phyloP scores from a whole-genome alignment of 2,888 invertebrate species.

The Sphinx pinastri region DNA sequence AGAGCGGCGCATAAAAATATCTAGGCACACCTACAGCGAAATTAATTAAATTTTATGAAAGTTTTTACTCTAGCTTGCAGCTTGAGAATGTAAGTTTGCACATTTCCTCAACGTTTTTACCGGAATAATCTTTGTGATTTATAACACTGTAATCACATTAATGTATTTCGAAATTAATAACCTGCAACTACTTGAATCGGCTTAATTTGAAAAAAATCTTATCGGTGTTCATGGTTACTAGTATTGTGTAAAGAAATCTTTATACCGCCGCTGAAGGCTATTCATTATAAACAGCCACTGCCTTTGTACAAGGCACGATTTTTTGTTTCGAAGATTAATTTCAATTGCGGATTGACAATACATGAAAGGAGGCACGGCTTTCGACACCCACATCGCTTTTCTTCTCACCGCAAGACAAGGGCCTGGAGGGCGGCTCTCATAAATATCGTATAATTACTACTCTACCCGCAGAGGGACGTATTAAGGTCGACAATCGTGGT shows the following conservation, averaged over 20 bases:
- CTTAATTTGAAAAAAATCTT: constrained; percentile 19
- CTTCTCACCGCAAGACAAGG: constrained; percentile 53
- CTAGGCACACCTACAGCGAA: constrained; percentile 44
- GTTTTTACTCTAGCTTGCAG: constrained; percentile 48
- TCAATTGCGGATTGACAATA: constrained; percentile 31
- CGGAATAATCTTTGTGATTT: constrained; percentile 25
- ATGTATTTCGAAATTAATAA: constrained; percentile 27
- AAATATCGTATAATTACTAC: constrained; percentile 73
- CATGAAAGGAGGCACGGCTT: constrained; percentile 40
- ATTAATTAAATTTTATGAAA: constrained; percentile 56
- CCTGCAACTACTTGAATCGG: constrained; percentile 17
- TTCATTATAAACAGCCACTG: constrained; percentile 28
- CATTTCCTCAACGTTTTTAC: constrained; percentile 37
- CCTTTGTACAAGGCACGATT: constrained; percentile 31
- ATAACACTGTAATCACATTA: constrained; percentile 27
- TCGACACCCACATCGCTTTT: constrained; percentile 58
- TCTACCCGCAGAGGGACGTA: constrained; percentile 51
- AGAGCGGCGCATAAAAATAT: constrained; percentile 40
- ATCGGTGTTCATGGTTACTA: constrained; percentile 13
- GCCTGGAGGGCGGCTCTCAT: constrained; percentile 55
- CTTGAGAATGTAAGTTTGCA: constrained; percentile 45
- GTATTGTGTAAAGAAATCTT: constrained; percentile 12
- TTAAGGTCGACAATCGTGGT: constrained; percentile 30
- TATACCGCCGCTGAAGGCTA: constrained; percentile 8
- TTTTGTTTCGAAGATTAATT: constrained; percentile 37